Evolutionary conservation across 2,888 invertebrate genomes (phyloP), one percentile per base, ranked within the genome.

Genomic region (Caenorhabditis sulstoni): DNA sequence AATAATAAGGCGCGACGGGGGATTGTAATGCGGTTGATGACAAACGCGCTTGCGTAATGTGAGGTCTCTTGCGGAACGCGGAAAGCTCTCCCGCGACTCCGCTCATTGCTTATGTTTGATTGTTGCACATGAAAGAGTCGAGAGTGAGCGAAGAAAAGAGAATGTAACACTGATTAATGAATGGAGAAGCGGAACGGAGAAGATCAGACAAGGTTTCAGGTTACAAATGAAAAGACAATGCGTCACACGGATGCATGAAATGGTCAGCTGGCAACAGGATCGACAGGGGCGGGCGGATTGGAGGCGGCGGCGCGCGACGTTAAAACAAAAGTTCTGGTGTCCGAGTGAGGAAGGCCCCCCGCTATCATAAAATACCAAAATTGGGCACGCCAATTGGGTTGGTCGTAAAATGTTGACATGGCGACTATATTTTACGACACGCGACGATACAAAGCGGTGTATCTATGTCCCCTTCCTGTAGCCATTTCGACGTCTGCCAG

Each of bases 361-460:
- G 65, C 53, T 59, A 59, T 64, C 66, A 62, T 67, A 67, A 67
- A 75, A 75, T 62, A 75, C 66, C 66, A 78, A 78, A 71, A 78
- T 71, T 71, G 71, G 73, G 70, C 77, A 77, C 68, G 68, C 66
- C 71, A 78, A 71, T 78, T 61, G 71, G 71, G 11, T 14, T 41
- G 14, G 78, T 78, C 78, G 66, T 78, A 71, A 78, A 78, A 78
- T 78, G 65, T 70, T 78, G 78, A 76, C 76, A 68, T 64, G 67
- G 50, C 71, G 71, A 77, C 76, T 61, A 78, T 71, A 71, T 78
- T 78, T 78, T 78, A 78, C 66, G 78, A 78, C 66, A 73, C 3
- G 29, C 29, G 29, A 29, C 29, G 29, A 29, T 29, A 7, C 29
- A 29, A 29, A 35, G 55, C 62, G 71, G 62, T 71, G n/a, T n/a